These are phyloP conservation scores for Podilymbus podiceps DNA, from an alignment of 2,113 vertebrate species.

Conservation along the genomic window DNA sequence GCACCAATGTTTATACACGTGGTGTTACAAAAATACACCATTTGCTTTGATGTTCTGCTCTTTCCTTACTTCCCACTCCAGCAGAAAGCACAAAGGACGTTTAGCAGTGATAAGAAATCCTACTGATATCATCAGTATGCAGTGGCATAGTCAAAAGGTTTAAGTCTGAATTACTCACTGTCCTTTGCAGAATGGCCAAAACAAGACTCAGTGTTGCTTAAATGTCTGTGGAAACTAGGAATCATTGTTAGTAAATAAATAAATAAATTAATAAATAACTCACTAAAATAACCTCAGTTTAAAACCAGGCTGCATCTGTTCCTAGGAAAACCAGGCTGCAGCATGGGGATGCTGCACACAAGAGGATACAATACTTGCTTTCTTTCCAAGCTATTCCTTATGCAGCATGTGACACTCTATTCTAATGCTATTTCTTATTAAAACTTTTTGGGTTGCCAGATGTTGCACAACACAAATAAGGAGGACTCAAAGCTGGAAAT, in stretches of 20 bases:
- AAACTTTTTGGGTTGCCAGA: not conserved
- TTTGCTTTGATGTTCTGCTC: not conserved
- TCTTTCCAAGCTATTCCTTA: not conserved
- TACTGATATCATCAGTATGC: not conserved
- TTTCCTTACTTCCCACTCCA: not conserved
- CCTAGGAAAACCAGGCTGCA: not conserved
- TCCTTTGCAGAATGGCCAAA: not conserved
- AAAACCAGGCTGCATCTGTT: not conserved
- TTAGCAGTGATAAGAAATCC: not conserved
- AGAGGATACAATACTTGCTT: not conserved
- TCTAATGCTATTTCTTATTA: not conserved
- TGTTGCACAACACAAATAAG: not conserved
- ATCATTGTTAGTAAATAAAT: not conserved
- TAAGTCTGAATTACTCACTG: not conserved
- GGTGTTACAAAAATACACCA: not conserved
- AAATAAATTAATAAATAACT: not conserved
- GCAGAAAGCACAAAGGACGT: not conserved
- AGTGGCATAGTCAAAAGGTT: not conserved
- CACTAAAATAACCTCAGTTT: not conserved
- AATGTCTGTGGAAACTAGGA: not conserved
- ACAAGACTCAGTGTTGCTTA: not conserved
- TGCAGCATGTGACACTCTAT: not conserved
- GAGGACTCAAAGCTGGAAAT: not conserved
- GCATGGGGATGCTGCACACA: not conserved
- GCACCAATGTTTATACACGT: constrained; percentile 1